Percentiles rank a stretch among this genome's conserved stretches.
Conservation (phyloP, 2,888 invertebrate species). For the Danaus chrysippus region DNA sequence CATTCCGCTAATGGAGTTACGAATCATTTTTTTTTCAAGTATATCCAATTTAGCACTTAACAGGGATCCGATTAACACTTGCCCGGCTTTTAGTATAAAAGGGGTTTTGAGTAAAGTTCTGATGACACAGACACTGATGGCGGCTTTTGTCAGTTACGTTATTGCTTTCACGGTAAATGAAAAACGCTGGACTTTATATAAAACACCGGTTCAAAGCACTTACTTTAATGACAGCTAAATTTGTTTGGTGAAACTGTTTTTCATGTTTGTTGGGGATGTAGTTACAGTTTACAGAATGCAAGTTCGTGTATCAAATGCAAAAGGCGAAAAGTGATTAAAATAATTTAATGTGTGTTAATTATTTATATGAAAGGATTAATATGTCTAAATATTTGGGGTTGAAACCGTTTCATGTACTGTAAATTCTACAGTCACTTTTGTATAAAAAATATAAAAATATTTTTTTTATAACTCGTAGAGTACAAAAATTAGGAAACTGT, state of each 20-base stretch:
- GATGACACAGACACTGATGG: conserved; percentile 25
- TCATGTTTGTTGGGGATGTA: neutral
- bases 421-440: too few relatives aligned
- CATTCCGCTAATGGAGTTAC: too few relatives aligned
- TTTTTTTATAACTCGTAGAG: too few relatives aligned
- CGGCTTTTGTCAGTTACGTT: conserved; percentile 23
- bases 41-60: conserved; percentile 11
- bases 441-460: too few relatives aligned
- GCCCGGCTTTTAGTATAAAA: conserved; percentile 26
- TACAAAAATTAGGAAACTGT: too few relatives aligned
- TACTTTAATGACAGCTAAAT: conserved; percentile 28
- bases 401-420: too few relatives aligned
- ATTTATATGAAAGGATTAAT: too few relatives aligned
- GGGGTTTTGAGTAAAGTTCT: conserved; percentile 21
- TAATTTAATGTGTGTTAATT: neutral
- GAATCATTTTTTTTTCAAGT: neutral
- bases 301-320: too few relatives aligned
- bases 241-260: conserved; percentile 21
- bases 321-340: neutral
- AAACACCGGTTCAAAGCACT: conserved; percentile 27
- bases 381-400: too few relatives aligned
- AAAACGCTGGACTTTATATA: conserved; percentile 28
- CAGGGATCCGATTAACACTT: conserved; percentile 23
- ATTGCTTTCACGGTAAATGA: conserved; percentile 31
- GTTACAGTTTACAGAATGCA: too few relatives aligned